These are phyloP conservation scores for Himalopsyche tibetana DNA, from an alignment of 2,888 invertebrate species.

Conservation along the genomic window DNA sequence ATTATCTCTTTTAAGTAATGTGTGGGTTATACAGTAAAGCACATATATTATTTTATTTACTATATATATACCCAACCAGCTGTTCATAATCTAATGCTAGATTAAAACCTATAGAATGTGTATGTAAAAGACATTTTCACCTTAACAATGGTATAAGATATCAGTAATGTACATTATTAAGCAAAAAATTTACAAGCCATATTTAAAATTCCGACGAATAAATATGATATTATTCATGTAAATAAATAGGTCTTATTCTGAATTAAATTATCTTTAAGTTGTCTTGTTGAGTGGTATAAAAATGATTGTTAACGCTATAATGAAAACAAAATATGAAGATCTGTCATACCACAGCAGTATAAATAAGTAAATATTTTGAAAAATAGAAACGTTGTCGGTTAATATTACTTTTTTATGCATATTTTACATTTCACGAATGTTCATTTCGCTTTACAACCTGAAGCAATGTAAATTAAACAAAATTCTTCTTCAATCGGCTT, in stretches of 20 bases:
- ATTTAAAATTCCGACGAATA: too few species aligned
- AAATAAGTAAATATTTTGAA: slow-evolving; percentile 12
- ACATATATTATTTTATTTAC: too few species aligned
- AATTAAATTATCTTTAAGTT: background rate
- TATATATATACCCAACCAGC: too few species aligned
- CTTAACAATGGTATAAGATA: too few species aligned
- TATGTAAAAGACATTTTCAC: too few species aligned
- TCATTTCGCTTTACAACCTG: background rate
- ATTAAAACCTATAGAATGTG: too few species aligned
- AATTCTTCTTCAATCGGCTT: slow-evolving; percentile 5
- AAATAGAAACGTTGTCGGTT: background rate
- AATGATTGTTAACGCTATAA: background rate
- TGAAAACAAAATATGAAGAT: background rate
- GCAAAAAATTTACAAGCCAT: too few species aligned
- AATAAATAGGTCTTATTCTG: background rate
- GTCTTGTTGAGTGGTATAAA: background rate
- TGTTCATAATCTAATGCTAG: too few species aligned
- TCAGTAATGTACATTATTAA: too few species aligned
- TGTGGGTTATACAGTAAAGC: too few species aligned
- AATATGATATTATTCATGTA: too few species aligned
- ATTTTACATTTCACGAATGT: slow-evolving; percentile 8
- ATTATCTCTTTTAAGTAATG: too few species aligned
- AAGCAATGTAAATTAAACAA: background rate
- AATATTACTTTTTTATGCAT: slow-evolving; percentile 8
- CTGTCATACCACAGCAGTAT: background rate